Evolutionary conservation across 2,113 vertebrate species (phyloP).

Genomic region (Myanophis thanlyinensis): DNA sequence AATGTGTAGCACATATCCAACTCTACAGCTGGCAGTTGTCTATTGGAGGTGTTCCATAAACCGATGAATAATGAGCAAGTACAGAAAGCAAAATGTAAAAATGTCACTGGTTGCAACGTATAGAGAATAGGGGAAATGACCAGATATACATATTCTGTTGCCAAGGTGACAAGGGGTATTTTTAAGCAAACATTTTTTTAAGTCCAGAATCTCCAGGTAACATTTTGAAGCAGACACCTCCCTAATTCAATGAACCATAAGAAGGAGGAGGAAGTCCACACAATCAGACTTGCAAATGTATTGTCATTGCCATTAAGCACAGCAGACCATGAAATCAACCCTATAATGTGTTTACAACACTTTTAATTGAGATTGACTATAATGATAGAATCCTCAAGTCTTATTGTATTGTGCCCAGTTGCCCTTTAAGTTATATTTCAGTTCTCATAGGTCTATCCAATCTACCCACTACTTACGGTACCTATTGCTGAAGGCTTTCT

Average conservation of each 20-base stretch:
- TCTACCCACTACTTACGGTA: not conserved
- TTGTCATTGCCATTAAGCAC: not conserved
- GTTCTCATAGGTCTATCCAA: not conserved
- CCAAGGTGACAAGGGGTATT: not conserved
- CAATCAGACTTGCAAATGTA: not conserved
- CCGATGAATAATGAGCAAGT: not conserved
- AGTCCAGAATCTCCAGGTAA: not conserved
- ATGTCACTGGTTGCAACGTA: not conserved
- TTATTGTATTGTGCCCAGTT: not conserved
- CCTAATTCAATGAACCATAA: not conserved
- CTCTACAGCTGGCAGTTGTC: not conserved
- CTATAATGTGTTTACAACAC: not conserved
- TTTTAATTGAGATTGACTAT: not conserved
- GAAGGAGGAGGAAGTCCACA: not conserved
- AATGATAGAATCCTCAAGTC: not conserved
- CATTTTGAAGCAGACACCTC: not conserved
- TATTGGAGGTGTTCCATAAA: not conserved
- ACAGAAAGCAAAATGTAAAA: not conserved
- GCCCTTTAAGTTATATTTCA: not conserved
- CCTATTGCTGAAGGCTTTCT: not conserved
- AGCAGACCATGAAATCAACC: not conserved
- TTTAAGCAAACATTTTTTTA: not conserved
- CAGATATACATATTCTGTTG: not conserved
- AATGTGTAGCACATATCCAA: not conserved
- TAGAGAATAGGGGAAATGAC: not conserved